Evolutionary conservation across 2,113 vertebrate species (phyloP).

Genomic region (Brachyistius frenatus): DNA sequence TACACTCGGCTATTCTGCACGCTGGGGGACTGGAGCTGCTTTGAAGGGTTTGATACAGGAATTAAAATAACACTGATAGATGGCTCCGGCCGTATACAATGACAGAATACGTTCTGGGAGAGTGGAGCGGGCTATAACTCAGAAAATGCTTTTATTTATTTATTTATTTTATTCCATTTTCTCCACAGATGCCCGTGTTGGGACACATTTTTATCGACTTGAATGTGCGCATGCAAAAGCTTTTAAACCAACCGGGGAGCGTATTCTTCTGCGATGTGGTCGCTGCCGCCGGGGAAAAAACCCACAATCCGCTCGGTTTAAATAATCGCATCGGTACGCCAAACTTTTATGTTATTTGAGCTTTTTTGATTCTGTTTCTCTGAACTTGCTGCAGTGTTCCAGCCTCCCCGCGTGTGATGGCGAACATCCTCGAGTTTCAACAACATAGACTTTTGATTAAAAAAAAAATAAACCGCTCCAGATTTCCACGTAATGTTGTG

Average conservation of each 20-base stretch:
- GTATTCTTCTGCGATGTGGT: neutral
- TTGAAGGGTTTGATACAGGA: conserved; percentile 53
- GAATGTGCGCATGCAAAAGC: conserved; percentile 12
- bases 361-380: neutral
- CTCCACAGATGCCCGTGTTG: conserved; percentile 38
- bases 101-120: conserved; percentile 59
- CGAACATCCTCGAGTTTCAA: neutral
- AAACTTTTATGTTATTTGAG: neutral
- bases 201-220: conserved; percentile 39
- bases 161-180: conserved; percentile 57
- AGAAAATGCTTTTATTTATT: conserved; percentile 20
- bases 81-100: conserved; percentile 50
- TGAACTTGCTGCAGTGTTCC: neutral
- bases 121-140: conserved; percentile 57
- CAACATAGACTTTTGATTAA: conserved; percentile 4
- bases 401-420: neutral
- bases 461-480: conserved; percentile 36
- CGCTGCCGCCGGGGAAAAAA: neutral
- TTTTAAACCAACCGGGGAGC: neutral
- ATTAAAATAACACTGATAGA: conserved; percentile 66
- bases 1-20: conserved; percentile 28
- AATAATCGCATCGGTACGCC: neutral
- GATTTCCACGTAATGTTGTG: conserved; percentile 57
- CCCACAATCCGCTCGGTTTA: neutral
- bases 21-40: conserved; percentile 16